Evolutionary conservation across 2,797 vertebrate genomes (phyloP), one percentile per base, ranked within the genome.

Genomic region (Poecilia gillii): DNA sequence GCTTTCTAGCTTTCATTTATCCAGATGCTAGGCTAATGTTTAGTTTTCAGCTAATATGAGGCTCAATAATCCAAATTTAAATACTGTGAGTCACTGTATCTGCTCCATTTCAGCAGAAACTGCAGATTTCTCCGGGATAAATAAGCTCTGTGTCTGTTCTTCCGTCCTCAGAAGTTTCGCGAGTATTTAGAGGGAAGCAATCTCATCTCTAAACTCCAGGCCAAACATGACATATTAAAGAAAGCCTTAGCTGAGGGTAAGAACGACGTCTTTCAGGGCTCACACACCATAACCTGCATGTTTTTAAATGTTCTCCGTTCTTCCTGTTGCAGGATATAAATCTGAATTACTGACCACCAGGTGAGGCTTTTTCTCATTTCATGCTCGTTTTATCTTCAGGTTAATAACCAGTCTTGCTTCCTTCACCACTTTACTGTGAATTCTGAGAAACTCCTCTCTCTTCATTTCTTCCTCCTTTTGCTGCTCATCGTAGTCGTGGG

Each of bases 161-260:
- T 81, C 16, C 59, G 51, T 85, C 68, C 71, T 75, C 91, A 98
- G 97, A 98, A 98, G 87, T 96, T 98, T 23, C 95, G 96, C 18
- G 97, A 98, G 85, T 98, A 96, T 86, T 94, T 98, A 84, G 96
- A 95, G 59, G 96, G 96, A 2, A 96, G 96, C 84, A 97, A 97
- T 84, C 93, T 97, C 57, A 97, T 97, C 49, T 96, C 97, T 82
- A 98, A 98, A 86, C 95, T 98, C 13, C 96, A 97, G 88, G 96
- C 97, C 89, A 98, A 98, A 88, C 96, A 97, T 0, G 96, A 98
- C 90, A 95, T 95, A 46, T 95, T 98, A 84, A 97, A 97, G 93
- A 96, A 96, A 86, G 96, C 96, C 51, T 95, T 98, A 79, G 96
- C 96, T 8, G 96, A 96, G 83, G 97, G 97, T 97, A 89, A 94